Percentiles rank a stretch among this genome's conserved stretches.
phyloP scores from a whole-genome alignment of 2,888 invertebrate species.

The Idaea straminata region DNA sequence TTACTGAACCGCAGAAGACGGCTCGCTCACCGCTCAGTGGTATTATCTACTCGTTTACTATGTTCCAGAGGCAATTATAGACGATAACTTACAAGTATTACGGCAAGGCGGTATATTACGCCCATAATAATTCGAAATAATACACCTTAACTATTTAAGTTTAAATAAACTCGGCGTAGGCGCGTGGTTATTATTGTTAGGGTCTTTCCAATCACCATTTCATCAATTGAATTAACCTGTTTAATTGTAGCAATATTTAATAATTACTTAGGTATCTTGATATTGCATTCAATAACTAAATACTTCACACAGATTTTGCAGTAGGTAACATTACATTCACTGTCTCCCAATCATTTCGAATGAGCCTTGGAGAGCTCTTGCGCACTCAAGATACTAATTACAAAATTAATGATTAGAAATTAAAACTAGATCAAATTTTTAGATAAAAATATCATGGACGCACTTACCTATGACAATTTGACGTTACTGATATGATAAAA shows the following conservation, averaged over 20 bases:
- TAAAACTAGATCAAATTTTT: conserved; percentile 39
- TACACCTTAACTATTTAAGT: conserved; percentile 9
- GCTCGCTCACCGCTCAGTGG: neutral
- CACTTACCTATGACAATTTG: conserved; percentile 33
- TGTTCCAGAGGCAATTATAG: conserved; percentile 33
- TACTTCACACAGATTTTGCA: conserved; percentile 6
- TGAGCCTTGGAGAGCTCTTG: conserved; percentile 31
- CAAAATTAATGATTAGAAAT: conserved; percentile 31
- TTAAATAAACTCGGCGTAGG: conserved; percentile 7
- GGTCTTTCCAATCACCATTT: conserved; percentile 43
- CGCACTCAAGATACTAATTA: conserved; percentile 32
- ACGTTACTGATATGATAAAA: conserved; percentile 31
- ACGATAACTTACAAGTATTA: conserved; percentile 34
- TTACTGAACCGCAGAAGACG: neutral
- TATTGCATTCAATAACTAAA: conserved; percentile 26
- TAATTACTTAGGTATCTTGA: conserved; percentile 39
- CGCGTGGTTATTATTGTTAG: conserved; percentile 29
- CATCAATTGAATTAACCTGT: conserved; percentile 44
- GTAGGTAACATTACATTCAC: conserved; percentile 33
- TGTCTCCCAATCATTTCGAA: conserved; percentile 32
- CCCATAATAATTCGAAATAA: conserved; percentile 6
- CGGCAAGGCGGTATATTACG: conserved; percentile 29
- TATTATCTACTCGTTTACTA: conserved; percentile 20
- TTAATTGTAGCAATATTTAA: conserved; percentile 41
- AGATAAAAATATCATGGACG: conserved; percentile 32